Conservation (phyloP, 2,888 invertebrate genomes). For the Glyphotaelius pellucidus region DNA sequence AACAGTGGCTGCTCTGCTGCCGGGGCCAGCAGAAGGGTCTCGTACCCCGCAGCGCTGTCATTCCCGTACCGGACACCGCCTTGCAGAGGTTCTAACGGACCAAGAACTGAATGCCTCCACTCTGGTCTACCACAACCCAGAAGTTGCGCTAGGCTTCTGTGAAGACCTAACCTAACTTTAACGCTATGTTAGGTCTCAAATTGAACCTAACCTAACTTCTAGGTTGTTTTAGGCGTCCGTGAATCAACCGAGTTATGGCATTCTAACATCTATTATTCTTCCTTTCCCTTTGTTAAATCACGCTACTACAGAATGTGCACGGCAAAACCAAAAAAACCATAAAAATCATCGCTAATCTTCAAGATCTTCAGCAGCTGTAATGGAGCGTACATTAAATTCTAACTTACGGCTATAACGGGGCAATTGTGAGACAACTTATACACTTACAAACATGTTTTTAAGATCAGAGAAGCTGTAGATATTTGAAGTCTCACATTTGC, state of each 20-base stretch:
- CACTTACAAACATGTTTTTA: not conserved
- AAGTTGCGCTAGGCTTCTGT: not conserved
- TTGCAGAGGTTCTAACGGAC: constrained; percentile 65
- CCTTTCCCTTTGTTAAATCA: not conserved
- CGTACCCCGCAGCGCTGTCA: constrained; percentile 84
- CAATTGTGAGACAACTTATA: not conserved
- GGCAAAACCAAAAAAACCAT: not conserved
- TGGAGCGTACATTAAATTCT: not conserved
- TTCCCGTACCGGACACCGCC: constrained; percentile 69
- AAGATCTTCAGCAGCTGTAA: not conserved
- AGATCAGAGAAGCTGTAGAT: not conserved
- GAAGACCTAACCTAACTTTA: constrained; percentile 31
- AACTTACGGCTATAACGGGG: not conserved
- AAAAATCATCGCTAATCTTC: not conserved
- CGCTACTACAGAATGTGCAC: not conserved
- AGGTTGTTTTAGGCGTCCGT: not conserved
- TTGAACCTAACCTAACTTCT: not conserved
- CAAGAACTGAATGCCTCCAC: not conserved
- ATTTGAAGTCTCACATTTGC: not conserved
- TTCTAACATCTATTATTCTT: not conserved
- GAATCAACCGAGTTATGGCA: constrained; percentile 6
- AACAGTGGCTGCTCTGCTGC: constrained; percentile 86
- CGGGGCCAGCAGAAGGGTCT: constrained; percentile 87
- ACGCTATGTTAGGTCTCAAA: not conserved
- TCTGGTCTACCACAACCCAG: not conserved